Evolutionary conservation across 2,888 invertebrate genomes (phyloP).

Genomic region (Epinotia ramella): DNA sequence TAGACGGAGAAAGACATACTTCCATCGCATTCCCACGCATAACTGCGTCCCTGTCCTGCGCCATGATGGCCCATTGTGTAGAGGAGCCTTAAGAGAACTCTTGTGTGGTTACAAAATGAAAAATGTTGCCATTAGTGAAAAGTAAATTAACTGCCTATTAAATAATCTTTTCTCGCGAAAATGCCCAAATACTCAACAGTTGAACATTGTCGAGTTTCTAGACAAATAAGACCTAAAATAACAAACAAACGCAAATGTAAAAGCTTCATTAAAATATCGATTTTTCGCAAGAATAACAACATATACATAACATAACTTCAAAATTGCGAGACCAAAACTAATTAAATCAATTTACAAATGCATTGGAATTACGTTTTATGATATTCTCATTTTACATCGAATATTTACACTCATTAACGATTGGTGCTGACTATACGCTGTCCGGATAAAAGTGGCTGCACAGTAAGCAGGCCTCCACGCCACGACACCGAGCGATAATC

Average conservation of each 20-base stretch:
- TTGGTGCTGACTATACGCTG: not conserved
- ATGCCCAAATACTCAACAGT: not conserved
- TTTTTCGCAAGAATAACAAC: slow-evolving; percentile 51
- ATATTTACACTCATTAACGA: slow-evolving; percentile 9
- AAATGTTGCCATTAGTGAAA: too few relatives aligned
- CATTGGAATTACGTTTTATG: not conserved
- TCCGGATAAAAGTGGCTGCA: not conserved
- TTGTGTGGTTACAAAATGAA: too few relatives aligned
- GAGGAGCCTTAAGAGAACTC: too few relatives aligned
- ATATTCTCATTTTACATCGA: not conserved
- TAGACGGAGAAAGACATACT: too few relatives aligned
- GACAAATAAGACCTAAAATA: slow-evolving; percentile 11
- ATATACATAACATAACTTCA: slow-evolving; percentile 11
- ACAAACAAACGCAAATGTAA: slow-evolving; percentile 6
- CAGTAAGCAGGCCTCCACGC: not conserved
- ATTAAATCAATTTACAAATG: not conserved
- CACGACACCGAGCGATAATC: not conserved
- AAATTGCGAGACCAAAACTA: not conserved
- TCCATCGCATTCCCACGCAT: too few relatives aligned
- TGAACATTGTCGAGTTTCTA: not conserved
- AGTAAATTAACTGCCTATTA: too few relatives aligned
- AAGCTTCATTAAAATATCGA: slow-evolving; percentile 13
- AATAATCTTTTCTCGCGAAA: not conserved
- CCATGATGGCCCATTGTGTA: too few relatives aligned
- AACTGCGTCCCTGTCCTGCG: too few relatives aligned